phyloP scores from a whole-genome alignment of 2,888 invertebrate species.

The Polyommatus icarus region DNA sequence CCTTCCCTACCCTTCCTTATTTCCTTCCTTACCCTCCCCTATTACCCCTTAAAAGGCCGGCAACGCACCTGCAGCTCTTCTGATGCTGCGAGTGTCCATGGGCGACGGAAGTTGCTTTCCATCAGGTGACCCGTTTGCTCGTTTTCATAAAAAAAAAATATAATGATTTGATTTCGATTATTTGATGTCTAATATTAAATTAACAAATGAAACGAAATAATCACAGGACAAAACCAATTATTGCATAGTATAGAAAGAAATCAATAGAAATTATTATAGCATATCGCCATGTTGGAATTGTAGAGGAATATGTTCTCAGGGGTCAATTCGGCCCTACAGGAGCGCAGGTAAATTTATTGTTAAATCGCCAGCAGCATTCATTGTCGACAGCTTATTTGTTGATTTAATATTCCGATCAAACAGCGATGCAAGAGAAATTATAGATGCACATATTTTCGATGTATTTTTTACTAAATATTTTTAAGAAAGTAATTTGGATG shows the following conservation, averaged over 20 bases:
- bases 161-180: neutral
- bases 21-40: too few relatives aligned
- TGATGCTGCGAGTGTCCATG: too few relatives aligned
- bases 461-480: neutral
- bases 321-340: constrained; percentile 39
- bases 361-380: constrained; percentile 41
- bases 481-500: neutral
- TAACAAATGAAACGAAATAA: neutral
- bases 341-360: constrained; percentile 41
- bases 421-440: constrained; percentile 37
- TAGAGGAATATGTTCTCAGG: constrained; percentile 35
- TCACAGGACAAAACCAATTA: neutral
- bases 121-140: too few relatives aligned
- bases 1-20: too few relatives aligned
- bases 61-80: too few relatives aligned
- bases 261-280: constrained; percentile 16
- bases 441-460: neutral
- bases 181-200: neutral
- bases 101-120: too few relatives aligned
- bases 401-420: constrained; percentile 50
- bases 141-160: too few relatives aligned
- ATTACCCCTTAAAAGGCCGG: too few relatives aligned
- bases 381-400: constrained; percentile 48
- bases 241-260: constrained; percentile 10
- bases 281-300: constrained; percentile 2